Conservation (phyloP, 2,888 invertebrate species). For the Cerastis leucographa region DNA sequence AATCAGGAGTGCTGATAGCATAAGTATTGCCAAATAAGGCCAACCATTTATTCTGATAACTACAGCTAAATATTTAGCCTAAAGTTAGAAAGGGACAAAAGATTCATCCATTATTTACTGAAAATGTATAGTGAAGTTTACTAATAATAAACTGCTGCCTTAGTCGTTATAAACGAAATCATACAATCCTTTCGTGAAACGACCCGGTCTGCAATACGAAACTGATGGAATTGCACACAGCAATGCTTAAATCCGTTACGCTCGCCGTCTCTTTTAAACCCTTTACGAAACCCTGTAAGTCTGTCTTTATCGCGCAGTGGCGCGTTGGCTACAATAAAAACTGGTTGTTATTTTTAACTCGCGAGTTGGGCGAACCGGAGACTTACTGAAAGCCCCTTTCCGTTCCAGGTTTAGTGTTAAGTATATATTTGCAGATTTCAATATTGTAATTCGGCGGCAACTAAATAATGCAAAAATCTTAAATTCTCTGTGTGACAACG, state of each 20-base stretch:
- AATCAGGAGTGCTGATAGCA: background rate
- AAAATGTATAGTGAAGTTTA: constrained; percentile 21
- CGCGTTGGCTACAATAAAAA: constrained; percentile 88
- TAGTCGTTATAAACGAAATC: constrained; percentile 37
- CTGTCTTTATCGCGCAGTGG: constrained; percentile 85
- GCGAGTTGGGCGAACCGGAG: constrained; percentile 84
- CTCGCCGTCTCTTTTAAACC: constrained; percentile 83
- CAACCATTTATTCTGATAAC: background rate
- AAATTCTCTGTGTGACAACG: background rate
- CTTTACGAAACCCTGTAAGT: constrained; percentile 78
- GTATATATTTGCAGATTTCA: constrained; percentile 71
- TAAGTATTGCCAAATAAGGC: background rate
- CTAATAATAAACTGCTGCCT: constrained; percentile 33
- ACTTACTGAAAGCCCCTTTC: constrained; percentile 85
- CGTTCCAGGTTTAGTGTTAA: constrained; percentile 82
- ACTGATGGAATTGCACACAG: constrained; percentile 85
- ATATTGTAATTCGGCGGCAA: background rate
- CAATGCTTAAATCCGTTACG: constrained; percentile 87
- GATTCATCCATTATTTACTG: constrained; percentile 8
- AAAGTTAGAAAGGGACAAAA: background rate
- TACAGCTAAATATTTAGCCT: constrained; percentile 3
- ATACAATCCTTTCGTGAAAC: constrained; percentile 64
- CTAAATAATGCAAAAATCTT: background rate
- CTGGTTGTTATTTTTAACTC: constrained; percentile 90
- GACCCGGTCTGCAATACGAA: constrained; percentile 74